Base-by-base conservation (phyloP, 2,113 vertebrate genomes). In the Fulmarus glacialis region DNA sequence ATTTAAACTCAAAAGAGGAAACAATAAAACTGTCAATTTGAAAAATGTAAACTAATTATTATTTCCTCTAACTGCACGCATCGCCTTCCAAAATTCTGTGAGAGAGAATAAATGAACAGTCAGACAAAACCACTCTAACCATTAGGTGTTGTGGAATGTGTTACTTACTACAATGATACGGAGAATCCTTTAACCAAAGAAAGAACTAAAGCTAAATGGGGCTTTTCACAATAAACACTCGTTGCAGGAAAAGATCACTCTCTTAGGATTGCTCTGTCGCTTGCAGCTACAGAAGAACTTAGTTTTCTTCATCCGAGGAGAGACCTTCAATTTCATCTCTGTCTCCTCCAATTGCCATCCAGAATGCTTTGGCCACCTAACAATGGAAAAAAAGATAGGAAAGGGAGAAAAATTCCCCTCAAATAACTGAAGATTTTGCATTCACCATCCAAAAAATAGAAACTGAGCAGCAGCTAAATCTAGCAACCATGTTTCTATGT, bases 301-400 rank as follows among this genome's bases (percentile, higher is more conserved):
- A 99, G 96, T 98, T 99, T 36, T 99, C 99, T 72, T 99, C 99
- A 9, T 99, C 99, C 0, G 99, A 99, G 63, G 99, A 99, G 82
- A 99, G 98, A 12, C 99, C 99, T 78, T 99, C 99, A 21, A 99
- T 99, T 97, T 99, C 99, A 80, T 99, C 99, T 79, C 99, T 98
- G 97, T 99, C 99, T 47, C 99, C 99, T 70, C 99, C 99, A 15
- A 99, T 99, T 3, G 99, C 99, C 99, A 99, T 99, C 99, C 99
- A 99, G 98, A 99, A 99, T 0, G 99, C 99, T 98, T 99, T 99
- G 94, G 99, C 99, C 88, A 99, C 99, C 99, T 99, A 87, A 50
- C 53, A 92, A 72, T 6, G 53, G 29, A 5, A 34, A 83, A 38
- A 27, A 8, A 73, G 14, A 72, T 3, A 23, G 56, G 55, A 59